Evolutionary conservation across 2,113 vertebrate species (phyloP), one percentile per base, ranked within the genome.

Genomic region (Chloropsis hardwickii): DNA sequence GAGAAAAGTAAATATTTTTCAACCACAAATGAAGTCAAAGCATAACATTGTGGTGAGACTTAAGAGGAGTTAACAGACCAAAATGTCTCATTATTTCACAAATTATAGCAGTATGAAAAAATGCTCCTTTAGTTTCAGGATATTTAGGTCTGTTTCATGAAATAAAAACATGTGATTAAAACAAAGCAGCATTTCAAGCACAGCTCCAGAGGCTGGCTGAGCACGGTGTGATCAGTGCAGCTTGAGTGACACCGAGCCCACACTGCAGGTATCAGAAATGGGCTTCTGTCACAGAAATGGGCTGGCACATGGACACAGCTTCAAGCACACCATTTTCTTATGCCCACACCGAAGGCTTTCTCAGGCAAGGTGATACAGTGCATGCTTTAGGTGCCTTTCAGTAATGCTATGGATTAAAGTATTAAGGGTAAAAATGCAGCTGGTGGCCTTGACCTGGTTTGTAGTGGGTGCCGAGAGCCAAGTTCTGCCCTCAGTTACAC

Each of bases 1-100:
- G 88, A 95, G 95, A 94, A 97, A 94, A 95, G 95, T 92, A 93
- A 96, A 95, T 96, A 95, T 96, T 96, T 95, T 92, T 72, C 83
- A 88, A 96, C 95, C 95, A 88, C 96, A 95, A 97, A 94, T 97
- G 92, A 94, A 95, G 64, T 90, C 85, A 90, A 95, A 96, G 64
- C 88, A 95, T 80, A 97, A 95, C 85, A 93, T 80, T 96, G 93
- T 93, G 94, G 96, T 94, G 88, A 94, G 92, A 88, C 95, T 95
- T 95, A 93, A 97, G 96, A 96, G 88, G 79, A 96, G 76, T 90
- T 96, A 96, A 90, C 92, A 95, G 90, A 93, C 92, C 93, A 81
- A 83, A 93, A 94, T 74, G 74, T 94, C 92, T 96, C 93, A 97
- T 94, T 96, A 94, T 97, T 96, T 94, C 94, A 86, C 90, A 82